Evolutionary conservation across 1,140 invertebrate species (phyloP).

Genomic region (Drosophila persimilis): DNA sequence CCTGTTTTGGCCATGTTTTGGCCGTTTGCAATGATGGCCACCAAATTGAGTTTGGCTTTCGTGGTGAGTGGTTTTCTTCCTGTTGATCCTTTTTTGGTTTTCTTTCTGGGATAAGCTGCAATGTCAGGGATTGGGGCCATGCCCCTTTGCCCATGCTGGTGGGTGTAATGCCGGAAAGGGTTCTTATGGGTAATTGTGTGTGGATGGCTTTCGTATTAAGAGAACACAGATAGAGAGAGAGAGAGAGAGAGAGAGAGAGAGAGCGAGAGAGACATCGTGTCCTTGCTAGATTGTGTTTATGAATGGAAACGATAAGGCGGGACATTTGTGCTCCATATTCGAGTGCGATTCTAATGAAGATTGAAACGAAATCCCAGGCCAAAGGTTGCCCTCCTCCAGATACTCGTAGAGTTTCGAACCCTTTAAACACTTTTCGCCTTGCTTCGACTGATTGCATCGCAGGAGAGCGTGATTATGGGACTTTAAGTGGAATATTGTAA

Average conservation of each 20-base stretch:
- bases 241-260: constrained; percentile 28
- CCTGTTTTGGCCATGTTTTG: constrained; percentile 58
- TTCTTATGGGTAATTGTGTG: constrained; percentile 73
- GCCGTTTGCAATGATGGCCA: constrained; percentile 70
- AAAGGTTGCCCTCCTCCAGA: not conserved
- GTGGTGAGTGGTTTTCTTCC: constrained; percentile 43
- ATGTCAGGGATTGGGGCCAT: constrained; percentile 66
- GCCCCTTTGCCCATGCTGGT: constrained; percentile 4
- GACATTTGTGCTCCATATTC: constrained; percentile 18
- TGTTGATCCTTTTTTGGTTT: constrained; percentile 14
- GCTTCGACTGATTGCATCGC: no score
- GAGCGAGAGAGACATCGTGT: constrained; percentile 10
- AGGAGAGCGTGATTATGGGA: no score
- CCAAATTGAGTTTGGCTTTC: constrained; percentile 57
- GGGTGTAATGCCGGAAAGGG: constrained; percentile 71
- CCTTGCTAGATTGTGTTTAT: constrained; percentile 48
- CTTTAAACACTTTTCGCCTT: no score
- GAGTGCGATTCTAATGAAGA: constrained; percentile 39
- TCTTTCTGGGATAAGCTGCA: constrained; percentile 63
- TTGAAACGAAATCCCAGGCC: constrained; percentile 22
- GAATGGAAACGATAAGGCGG: constrained; percentile 28
- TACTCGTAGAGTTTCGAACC: no score
- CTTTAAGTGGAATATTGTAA: no score
- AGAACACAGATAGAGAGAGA: not conserved
- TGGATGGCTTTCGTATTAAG: constrained; percentile 48